These are phyloP conservation scores for Amia ocellicauda DNA, from an alignment of 2,113 vertebrate species.

Conservation along the genomic window DNA sequence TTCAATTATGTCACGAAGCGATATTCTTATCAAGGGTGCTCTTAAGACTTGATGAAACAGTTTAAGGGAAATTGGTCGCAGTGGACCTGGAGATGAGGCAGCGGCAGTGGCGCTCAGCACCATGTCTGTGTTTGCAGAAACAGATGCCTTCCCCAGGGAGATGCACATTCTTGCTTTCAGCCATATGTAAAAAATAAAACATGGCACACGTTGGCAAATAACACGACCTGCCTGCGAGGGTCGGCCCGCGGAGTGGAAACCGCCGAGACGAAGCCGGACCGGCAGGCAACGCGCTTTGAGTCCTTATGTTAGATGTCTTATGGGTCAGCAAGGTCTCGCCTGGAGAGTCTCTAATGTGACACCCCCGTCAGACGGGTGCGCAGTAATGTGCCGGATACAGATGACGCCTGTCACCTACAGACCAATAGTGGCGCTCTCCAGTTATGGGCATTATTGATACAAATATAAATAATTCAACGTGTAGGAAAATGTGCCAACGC, in stretches of 20 bases:
- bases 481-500: too few relatives aligned
- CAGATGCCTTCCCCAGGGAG: background rate
- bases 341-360: slow-evolving; percentile 1
- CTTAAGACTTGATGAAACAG: slow-evolving; percentile 2
- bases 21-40: background rate
- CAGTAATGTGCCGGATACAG: background rate
- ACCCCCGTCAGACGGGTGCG: background rate
- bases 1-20: background rate
- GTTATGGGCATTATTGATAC: too few relatives aligned
- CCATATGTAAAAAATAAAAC: background rate
- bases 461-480: too few relatives aligned
- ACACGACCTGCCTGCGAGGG: background rate
- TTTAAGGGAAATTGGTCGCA: background rate
- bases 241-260: background rate
- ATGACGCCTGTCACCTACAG: background rate
- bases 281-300: background rate
- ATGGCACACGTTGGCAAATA: background rate
- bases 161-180: background rate
- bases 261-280: background rate
- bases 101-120: background rate
- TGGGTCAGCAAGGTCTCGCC: background rate
- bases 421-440: too few relatives aligned
- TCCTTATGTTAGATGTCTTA: background rate
- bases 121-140: slow-evolving; percentile 1
- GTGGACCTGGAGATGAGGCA: background rate